Conservation (phyloP, 1,140 invertebrate genomes). For the Wiebesia pumilae region DNA sequence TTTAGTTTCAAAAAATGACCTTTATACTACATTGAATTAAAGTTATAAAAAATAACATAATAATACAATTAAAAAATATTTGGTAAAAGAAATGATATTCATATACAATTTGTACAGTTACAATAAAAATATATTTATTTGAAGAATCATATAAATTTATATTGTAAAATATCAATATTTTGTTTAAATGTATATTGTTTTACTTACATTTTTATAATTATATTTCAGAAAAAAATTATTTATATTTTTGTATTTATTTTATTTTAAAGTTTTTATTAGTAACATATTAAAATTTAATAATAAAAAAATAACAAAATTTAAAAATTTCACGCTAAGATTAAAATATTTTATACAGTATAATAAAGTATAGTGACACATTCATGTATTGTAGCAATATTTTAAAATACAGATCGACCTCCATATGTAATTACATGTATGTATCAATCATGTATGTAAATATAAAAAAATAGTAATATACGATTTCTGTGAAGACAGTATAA, state of each 20-base stretch:
- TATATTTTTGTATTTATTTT: too few species aligned
- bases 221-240: too few species aligned
- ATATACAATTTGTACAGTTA: neutral
- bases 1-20: constrained; percentile 32
- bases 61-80: constrained; percentile 6
- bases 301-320: neutral
- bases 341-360: neutral
- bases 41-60: neutral
- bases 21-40: neutral
- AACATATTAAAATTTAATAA: too few species aligned
- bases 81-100: neutral
- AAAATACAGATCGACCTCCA: neutral
- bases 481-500: too few species aligned
- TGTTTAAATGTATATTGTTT: too few species aligned
- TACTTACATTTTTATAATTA: too few species aligned
- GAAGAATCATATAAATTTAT: too few species aligned
- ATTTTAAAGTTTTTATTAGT: too few species aligned
- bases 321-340: too few species aligned
- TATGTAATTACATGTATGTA: neutral
- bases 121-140: neutral
- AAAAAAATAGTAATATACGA: neutral
- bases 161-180: too few species aligned
- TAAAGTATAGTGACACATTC: neutral
- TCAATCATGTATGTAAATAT: neutral
- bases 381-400: neutral